Evolutionary conservation across 2,113 vertebrate species (phyloP).

Genomic region (Crypturellus undulatus): DNA sequence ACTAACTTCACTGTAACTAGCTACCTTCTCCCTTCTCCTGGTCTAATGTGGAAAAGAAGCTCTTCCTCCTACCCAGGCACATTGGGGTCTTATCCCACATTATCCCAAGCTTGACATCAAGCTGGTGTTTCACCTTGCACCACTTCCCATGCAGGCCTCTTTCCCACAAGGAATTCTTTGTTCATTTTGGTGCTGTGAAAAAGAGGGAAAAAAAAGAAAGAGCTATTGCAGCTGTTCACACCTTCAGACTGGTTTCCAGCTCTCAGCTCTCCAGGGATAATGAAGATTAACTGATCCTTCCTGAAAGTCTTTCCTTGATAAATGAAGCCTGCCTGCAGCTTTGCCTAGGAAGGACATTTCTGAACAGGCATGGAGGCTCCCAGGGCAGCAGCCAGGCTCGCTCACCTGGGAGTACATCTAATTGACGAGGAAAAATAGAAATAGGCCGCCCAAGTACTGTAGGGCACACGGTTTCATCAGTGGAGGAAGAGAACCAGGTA

Average conservation of each 20-base stretch:
- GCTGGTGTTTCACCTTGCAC: background rate
- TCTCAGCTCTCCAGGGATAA: conserved; percentile 12
- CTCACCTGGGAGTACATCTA: background rate
- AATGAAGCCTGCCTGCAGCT: background rate
- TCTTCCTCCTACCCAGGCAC: background rate
- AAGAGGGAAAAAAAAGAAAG: background rate
- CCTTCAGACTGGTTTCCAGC: background rate
- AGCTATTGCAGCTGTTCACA: conserved; percentile 37
- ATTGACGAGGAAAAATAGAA: conserved; percentile 30
- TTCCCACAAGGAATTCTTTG: background rate
- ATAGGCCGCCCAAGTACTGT: background rate
- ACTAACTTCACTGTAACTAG: background rate
- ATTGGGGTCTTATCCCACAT: background rate
- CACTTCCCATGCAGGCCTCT: background rate
- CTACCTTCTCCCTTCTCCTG: background rate
- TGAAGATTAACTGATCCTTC: conserved; percentile 41
- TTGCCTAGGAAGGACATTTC: conserved; percentile 7
- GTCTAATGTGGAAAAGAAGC: background rate
- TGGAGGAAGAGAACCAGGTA: background rate
- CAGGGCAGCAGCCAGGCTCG: background rate
- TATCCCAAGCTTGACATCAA: background rate
- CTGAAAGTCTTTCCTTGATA: background rate
- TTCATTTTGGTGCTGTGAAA: background rate
- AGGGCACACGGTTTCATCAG: background rate
- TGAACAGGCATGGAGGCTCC: background rate